Percentiles rank a stretch among this genome's conserved stretches.
Conservation (phyloP, 2,113 vertebrate genomes). For the Chaetura pelagica region DNA sequence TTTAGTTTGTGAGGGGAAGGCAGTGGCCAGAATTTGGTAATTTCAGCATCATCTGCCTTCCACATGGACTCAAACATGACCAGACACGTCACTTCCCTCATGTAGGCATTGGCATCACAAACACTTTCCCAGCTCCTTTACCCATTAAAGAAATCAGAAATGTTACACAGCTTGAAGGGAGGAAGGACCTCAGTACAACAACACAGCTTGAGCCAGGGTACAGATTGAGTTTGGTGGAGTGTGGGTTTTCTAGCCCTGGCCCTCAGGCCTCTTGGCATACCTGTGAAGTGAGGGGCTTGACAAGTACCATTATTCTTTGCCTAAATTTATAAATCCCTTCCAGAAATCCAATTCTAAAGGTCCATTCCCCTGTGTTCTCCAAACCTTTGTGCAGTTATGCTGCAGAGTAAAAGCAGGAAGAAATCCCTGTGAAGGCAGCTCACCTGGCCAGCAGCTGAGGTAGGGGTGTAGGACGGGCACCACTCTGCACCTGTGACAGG, state of each 20-base stretch:
- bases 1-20: constrained; percentile 22
- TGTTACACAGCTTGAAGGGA: neutral
- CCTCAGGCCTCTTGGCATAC: neutral
- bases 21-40: neutral
- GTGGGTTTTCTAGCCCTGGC: neutral
- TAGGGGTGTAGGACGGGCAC: neutral
- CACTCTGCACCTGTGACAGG: neutral
- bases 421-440: neutral
- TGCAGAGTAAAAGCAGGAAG: constrained; percentile 25
- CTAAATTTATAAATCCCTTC: neutral
- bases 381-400: constrained; percentile 5
- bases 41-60: constrained; percentile 22
- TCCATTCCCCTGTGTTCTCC: neutral
- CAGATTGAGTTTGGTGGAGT: rapidly evolving
- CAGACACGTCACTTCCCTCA: constrained; percentile 6
- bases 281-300: neutral
- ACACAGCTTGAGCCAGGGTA: neutral
- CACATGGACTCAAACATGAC: neutral
- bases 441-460: constrained; percentile 38
- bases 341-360: neutral
- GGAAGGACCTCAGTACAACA: constrained; percentile 6
- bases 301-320: neutral
- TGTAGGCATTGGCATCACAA: neutral
- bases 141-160: neutral
- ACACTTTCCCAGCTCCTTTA: neutral